Percentiles rank a stretch among this genome's conserved stretches.
Conservation (phyloP, 2,888 invertebrate genomes). For the Drosophila suboccidentalis region DNA sequence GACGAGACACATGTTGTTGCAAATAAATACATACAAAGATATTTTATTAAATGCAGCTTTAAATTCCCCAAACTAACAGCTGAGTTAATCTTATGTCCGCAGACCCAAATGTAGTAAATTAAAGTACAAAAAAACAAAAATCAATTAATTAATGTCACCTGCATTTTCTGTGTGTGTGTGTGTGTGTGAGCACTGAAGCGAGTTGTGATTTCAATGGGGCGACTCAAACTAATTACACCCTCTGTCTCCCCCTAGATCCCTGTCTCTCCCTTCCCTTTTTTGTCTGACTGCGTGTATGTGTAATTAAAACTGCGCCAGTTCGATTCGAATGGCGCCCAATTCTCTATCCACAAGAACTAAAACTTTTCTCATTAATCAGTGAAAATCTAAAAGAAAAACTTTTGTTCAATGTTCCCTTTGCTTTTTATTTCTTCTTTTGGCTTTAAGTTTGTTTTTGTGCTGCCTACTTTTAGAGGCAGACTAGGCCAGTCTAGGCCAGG, state of each 20-base stretch:
- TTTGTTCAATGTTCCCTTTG: conserved; percentile 63
- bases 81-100: conserved; percentile 12
- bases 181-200: conserved; percentile 54
- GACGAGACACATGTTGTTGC: conserved; percentile 16
- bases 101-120: conserved; percentile 1
- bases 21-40: neutral
- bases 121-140: conserved; percentile 47
- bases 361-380: conserved; percentile 83
- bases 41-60: conserved; percentile 33
- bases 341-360: conserved; percentile 60
- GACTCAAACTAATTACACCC: conserved; percentile 73
- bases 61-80: conserved; percentile 13
- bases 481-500: conserved; percentile 22
- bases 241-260: neutral
- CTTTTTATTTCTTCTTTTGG: conserved; percentile 20
- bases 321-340: conserved; percentile 46
- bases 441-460: conserved; percentile 73
- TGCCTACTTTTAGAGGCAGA: conserved; percentile 43
- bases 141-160: conserved; percentile 82
- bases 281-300: conserved; percentile 60
- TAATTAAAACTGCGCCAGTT: conserved; percentile 79
- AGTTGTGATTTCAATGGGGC: conserved; percentile 65
- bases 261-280: neutral
- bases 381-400: conserved; percentile 82
- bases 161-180: conserved; percentile 44